Evolutionary conservation across 2,888 invertebrate species (phyloP).

Genomic region (Metalampra italica): DNA sequence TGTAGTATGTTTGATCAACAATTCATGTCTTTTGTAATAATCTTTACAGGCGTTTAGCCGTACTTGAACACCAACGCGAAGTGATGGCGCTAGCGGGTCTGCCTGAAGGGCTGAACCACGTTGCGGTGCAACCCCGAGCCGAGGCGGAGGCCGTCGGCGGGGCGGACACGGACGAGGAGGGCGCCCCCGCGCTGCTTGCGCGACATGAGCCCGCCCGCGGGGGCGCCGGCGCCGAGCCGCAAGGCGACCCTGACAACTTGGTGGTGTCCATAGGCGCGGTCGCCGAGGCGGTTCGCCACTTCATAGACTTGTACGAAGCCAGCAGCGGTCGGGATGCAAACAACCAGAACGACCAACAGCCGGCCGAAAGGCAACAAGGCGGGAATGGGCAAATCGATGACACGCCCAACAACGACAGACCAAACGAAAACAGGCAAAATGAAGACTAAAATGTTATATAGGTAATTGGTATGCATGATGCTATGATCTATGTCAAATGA

Average conservation of each 20-base stretch:
- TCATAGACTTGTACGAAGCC: conserved; percentile 5
- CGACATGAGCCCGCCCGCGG: no score
- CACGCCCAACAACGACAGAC: no score
- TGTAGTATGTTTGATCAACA: no score
- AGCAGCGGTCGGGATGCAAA: not conserved
- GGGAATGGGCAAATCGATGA: no score
- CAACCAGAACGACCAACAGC: not conserved
- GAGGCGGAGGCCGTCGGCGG: conserved; percentile 1
- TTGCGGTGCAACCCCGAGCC: not conserved
- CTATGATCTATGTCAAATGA: no score
- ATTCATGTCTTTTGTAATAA: no score
- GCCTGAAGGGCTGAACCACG: not conserved
- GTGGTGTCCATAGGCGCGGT: conserved; percentile 4
- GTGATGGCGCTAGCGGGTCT: not conserved
- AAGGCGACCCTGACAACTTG: not conserved
- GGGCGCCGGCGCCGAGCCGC: not conserved
- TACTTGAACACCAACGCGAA: not conserved
- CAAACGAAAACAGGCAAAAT: not conserved
- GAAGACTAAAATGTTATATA: no score
- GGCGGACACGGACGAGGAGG: not conserved
- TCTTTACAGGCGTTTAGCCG: no score
- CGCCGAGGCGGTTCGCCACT: conserved; percentile 2
- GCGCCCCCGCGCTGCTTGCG: not conserved
- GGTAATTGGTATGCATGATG: no score
- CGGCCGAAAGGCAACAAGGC: not conserved